Evolutionary conservation across 2,113 vertebrate genomes (phyloP), one percentile per base, ranked within the genome.

Genomic region (Suncus etruscus): DNA sequence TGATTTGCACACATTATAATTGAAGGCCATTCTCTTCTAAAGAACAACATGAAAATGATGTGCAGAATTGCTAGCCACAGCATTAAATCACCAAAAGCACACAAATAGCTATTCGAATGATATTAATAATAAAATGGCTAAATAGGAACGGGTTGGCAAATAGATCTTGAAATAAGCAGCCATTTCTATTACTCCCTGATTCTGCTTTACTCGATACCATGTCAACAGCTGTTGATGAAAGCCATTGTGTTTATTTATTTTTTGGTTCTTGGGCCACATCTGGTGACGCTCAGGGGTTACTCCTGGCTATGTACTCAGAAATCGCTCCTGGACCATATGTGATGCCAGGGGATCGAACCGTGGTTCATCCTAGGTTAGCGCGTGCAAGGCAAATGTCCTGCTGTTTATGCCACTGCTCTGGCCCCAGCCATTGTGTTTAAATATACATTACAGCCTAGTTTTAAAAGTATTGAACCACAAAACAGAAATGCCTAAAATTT

Each of bases 401-500:
- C 39, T 39, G 39, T 39, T 39, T 39, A 5, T 39, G 5, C 39
- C 39, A 39, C 39, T 39, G 39, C 39, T 39, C 39, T 5, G 39
- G 39, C 39, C 39, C 39, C 39, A 97, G 66, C 92, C 90, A 92
- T 96, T 95, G 92, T 93, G 94, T 97, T 98, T 97, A 98, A 98
- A 97, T 97, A 97, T 97, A 97, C 97, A 97, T 92, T 74, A 97
- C 96, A 88, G 91, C 95, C 97, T 97, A 97, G 97, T 97, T 96
- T 96, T 96, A 97, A 96, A 97, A 95, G 97, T 95, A 94, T 86
- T 96, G 89, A 97, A 94, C 97, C 94, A 95, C 95, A 93, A 97
- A 97, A 96, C 96, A 97, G 94, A 98, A 97, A 97, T 98, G 96
- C 97, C 96, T 98, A 97, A 92, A 97, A 97, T 95, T 80, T 96